A percentile compares a stretch with the other conserved stretches of the same genome.
Evolutionary conservation across 2,888 invertebrate species (phyloP).

Genomic region (Drosophila falleni): DNA sequence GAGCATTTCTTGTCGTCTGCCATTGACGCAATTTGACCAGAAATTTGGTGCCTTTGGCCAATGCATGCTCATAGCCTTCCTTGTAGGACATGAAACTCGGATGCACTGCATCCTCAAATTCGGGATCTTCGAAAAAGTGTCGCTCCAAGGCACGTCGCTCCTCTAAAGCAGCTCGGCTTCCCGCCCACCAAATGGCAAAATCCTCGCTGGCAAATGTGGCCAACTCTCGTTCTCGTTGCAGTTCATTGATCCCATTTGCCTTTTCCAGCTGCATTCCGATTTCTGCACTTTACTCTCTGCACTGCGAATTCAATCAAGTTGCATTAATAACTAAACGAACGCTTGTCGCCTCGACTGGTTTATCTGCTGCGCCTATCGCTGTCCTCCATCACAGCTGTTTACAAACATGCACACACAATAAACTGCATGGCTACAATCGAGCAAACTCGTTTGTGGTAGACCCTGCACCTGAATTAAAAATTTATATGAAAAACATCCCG

Average conservation of each 20-base stretch:
- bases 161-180: conserved; percentile 59
- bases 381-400: conserved; percentile 15
- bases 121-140: conserved; percentile 71
- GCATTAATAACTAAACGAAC: background rate
- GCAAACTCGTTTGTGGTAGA: background rate
- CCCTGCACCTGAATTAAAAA: background rate
- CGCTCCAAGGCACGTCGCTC: conserved; percentile 71
- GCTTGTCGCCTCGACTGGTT: conserved; percentile 5
- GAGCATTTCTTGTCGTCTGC: conserved; percentile 81
- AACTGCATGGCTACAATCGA: background rate
- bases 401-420: background rate
- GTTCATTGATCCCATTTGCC: conserved; percentile 55
- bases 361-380: background rate
- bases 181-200: conserved; percentile 82
- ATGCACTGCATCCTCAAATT: conserved; percentile 69
- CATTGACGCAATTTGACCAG: conserved; percentile 90
- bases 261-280: conserved; percentile 1
- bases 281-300: background rate
- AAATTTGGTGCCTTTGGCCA: conserved; percentile 84
- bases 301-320: background rate
- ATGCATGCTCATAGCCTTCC: conserved; percentile 75
- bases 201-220: conserved; percentile 73
- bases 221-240: conserved; percentile 66
- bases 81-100: conserved; percentile 76
- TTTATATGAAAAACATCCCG: no score